Evolutionary conservation across 1,140 invertebrate species (phyloP), one percentile per base, ranked within the genome.

Genomic region (Dermatophagoides farinae): DNA sequence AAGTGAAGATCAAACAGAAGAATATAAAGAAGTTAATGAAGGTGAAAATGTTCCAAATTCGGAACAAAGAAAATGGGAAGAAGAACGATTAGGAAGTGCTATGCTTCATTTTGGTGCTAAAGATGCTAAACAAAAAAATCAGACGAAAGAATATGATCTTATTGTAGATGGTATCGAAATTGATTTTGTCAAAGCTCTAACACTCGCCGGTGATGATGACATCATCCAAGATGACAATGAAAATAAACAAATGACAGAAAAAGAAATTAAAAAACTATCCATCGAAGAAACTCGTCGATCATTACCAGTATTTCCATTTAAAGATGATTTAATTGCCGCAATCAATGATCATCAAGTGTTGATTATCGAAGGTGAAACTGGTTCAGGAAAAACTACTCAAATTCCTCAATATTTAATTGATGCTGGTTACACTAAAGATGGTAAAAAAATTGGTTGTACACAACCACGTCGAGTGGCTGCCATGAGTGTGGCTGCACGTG

Each of bases 351-450:
- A 97, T 75, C 90, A 97, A 74, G 77, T 89, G 64, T 73, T 97
- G 0, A 97, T 99, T 65, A 88, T 99, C 64, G 92, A 97, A 76
- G 96, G 96, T 51, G 82, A 82, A 59, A 97, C 92, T 18, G 92
- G 92, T 0, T 91, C 87, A 18, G 92, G 95, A 6, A 97, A 97
- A 78, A 98, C 95, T 0, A 99, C 95, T 6, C 95, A 99, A 75
- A 88, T 99, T 64, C 91, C 95, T 10, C 95, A 99, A 71, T 98
- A 96, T 75, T 75, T 98, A 0, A 78, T 89, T 70, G 86, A 98
- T 70, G 84, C 87, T 49, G 78, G 78, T 6, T 79, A 72, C 64
- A 75, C 70, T 60, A 67, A 68, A 62, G 81, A 85, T 70, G 81
- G 80, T 18, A 55, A 39, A 23, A 73, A 82, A 82, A 66, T 82